These are phyloP conservation scores for Eupithecia inturbata DNA, from an alignment of 2,888 invertebrate genomes.

Conservation along the genomic window DNA sequence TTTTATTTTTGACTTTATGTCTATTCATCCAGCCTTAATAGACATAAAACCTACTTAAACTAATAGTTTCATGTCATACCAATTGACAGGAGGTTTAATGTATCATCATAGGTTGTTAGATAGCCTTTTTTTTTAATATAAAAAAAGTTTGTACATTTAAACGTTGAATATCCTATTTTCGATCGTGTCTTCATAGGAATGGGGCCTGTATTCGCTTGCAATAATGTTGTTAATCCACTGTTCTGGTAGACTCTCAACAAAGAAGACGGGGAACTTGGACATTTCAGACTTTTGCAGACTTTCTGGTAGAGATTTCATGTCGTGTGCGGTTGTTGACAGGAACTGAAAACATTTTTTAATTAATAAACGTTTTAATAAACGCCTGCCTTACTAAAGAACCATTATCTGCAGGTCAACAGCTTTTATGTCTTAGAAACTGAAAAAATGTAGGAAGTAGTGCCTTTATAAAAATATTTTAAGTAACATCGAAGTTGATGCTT, in stretches of 20 bases:
- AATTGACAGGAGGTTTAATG: conserved; percentile 39
- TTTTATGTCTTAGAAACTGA: no score
- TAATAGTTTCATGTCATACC: conserved; percentile 22
- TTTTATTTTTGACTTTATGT: conserved; percentile 58
- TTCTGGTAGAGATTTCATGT: conserved; percentile 42
- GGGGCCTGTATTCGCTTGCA: conserved; percentile 58
- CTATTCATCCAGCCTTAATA: conserved; percentile 60
- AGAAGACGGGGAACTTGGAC: conserved; percentile 50
- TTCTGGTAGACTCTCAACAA: conserved; percentile 59
- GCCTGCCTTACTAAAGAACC: no score
- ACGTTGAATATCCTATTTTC: conserved; percentile 52
- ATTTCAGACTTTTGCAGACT: conserved; percentile 41
- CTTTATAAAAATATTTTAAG: no score
- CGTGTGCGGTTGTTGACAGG: conserved; percentile 40
- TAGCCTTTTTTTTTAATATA: no score
- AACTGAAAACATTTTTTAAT: conserved; percentile 11
- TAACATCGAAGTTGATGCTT: no score
- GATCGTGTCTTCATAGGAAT: conserved; percentile 55
- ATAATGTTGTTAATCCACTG: conserved; percentile 52
- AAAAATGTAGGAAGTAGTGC: no score
- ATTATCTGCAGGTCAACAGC: no score
- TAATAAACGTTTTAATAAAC: no score
- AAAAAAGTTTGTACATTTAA: conserved; percentile 15
- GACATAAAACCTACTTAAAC: conserved; percentile 49
- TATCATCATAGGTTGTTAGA: conserved; percentile 27